Percentiles rank a stretch among this genome's conserved stretches.
Evolutionary conservation across 2,113 vertebrate genomes (phyloP).

Genomic region (Labeo rohita): DNA sequence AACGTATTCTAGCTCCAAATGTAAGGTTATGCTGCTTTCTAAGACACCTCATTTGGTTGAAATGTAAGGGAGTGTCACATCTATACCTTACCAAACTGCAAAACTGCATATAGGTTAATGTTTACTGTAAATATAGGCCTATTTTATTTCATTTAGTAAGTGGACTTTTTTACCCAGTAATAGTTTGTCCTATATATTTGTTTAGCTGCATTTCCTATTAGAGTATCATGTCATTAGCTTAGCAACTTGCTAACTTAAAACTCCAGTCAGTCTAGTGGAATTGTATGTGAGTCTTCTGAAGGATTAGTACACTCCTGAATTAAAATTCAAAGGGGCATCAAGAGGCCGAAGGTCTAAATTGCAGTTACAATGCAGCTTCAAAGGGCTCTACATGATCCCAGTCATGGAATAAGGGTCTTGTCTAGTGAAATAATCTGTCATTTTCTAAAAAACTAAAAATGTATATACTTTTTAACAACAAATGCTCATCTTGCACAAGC

Average conservation of each 20-base stretch:
- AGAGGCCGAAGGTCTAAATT: too few species aligned
- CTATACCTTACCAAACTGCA: neutral
- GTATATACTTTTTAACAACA: too few species aligned
- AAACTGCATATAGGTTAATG: neutral
- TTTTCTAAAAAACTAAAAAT: too few species aligned
- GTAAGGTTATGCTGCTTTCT: neutral
- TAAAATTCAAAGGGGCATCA: too few species aligned
- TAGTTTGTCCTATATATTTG: neutral
- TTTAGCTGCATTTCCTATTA: neutral
- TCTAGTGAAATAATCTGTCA: too few species aligned
- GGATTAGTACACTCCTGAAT: too few species aligned
- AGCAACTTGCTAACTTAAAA: neutral
- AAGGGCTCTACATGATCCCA: too few species aligned
- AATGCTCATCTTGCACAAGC: too few species aligned
- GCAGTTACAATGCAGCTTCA: too few species aligned
- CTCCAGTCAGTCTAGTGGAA: neutral
- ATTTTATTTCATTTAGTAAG: neutral
- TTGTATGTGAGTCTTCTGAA: neutral
- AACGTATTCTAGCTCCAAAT: neutral
- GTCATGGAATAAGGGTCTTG: too few species aligned
- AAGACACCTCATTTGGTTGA: neutral
- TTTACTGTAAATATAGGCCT: neutral
- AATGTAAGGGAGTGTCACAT: neutral
- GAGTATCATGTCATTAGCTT: neutral
- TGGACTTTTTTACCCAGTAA: neutral